Percentiles rank a stretch among this genome's conserved stretches.
Conservation (phyloP, 2,888 invertebrate genomes). For the Oeneis ivallda region DNA sequence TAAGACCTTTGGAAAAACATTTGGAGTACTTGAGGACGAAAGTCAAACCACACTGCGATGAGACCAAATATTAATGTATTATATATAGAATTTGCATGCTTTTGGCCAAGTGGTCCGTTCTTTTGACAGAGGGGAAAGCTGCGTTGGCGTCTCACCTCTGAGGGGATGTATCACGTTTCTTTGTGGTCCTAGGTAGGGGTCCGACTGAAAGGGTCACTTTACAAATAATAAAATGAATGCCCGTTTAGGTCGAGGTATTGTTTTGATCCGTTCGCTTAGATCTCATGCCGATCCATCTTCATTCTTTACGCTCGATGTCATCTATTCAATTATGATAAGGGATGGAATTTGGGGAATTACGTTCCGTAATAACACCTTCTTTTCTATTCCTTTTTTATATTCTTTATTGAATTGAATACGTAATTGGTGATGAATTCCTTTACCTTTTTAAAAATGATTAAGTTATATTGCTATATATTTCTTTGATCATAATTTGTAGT, state of each 20-base stretch:
- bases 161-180: conserved; percentile 31
- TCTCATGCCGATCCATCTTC: conserved; percentile 42
- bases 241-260: conserved; percentile 43
- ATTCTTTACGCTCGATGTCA: conserved; percentile 44
- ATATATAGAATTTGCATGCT: not conserved
- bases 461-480: not conserved
- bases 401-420: conserved; percentile 25
- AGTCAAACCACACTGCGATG: too few relatives aligned
- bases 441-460: conserved; percentile 14
- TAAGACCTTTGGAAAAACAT: too few relatives aligned
- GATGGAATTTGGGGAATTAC: conserved; percentile 35
- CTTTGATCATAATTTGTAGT: not conserved
- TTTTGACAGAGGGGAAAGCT: not conserved
- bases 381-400: conserved; percentile 24
- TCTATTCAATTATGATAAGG: conserved; percentile 45
- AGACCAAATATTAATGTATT: too few relatives aligned
- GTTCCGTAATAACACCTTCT: conserved; percentile 29
- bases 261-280: conserved; percentile 46
- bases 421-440: conserved; percentile 23
- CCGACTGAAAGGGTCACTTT: conserved; percentile 52
- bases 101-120: not conserved
- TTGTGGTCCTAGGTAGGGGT: conserved; percentile 41
- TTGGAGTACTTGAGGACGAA: too few relatives aligned
- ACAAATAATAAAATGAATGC: conserved; percentile 51
- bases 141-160: not conserved